A percentile compares a stretch with the other conserved stretches of the same genome.
Conservation (phyloP, 30 jellyfish, hydroid and myxozoan species). For the Rhopilema esculentum region DNA sequence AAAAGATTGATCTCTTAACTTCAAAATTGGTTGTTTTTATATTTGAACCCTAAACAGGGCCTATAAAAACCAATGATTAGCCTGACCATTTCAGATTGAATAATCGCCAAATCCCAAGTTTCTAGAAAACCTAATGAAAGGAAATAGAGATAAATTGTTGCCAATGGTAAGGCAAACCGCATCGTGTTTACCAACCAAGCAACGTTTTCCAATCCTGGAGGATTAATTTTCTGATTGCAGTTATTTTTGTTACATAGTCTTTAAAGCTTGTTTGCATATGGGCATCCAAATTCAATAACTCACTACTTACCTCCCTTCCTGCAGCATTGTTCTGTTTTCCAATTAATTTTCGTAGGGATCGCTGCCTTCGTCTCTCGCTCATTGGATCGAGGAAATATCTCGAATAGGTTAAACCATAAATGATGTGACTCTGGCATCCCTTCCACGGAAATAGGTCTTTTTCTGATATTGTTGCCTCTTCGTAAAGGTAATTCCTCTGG, state of each 20-base stretch:
- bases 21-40: background rate
- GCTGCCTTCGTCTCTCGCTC: slow-evolving; percentile 49
- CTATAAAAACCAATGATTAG: background rate
- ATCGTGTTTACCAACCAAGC: background rate
- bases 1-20: no score
- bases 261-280: background rate
- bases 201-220: background rate
- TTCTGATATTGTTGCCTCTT: slow-evolving; percentile 29
- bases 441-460: slow-evolving; percentile 59
- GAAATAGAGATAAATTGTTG: background rate
- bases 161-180: background rate
- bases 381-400: slow-evolving; percentile 72
- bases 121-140: background rate
- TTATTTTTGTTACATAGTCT: background rate
- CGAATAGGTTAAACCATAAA: slow-evolving; percentile 63
- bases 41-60: background rate
- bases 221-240: background rate
- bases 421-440: slow-evolving; percentile 67
- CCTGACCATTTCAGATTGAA: background rate
- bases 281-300: background rate
- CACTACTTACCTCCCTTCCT: slow-evolving; percentile 73
- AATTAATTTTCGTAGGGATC: slow-evolving; percentile 65
- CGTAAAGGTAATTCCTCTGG: slow-evolving; percentile 29
- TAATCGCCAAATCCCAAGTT: background rate
- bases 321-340: slow-evolving; percentile 72